Base-by-base conservation (phyloP, 92 coral and sea anemone species). In the Desmophyllum pertusum region DNA sequence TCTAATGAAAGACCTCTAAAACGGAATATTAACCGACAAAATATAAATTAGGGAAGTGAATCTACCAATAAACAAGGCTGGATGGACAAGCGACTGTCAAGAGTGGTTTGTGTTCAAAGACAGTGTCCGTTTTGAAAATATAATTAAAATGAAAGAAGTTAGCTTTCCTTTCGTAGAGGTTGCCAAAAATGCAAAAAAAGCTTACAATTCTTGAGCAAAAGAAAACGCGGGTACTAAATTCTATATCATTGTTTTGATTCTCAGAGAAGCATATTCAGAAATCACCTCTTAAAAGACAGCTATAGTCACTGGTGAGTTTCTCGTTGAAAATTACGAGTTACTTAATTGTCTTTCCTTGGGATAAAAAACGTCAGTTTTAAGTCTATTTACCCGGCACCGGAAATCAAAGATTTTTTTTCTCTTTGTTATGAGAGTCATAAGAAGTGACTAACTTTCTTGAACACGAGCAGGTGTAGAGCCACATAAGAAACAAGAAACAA, bases 361-460 rank as follows among this genome's bases (percentile, higher is more conserved):
- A 57, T 52, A 17, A 80, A 50, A 67, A 72, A 72, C 50, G 79
- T 82, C 86, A 71, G 53, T 72, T 72, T 55, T 71, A 53, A 39
- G 79, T 72, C 72, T 82, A 82, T 82, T 82, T 82, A 48, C 57
- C 13, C 57, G 17, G 59, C 86, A 82, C 79, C 86, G 86, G 86
- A 82, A 71, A 70, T 71, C 36, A 30, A 69, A 80, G 67, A 82
- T 43, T 59, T 71, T 59, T 50, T 53, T 51, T 19, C 36, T 70
- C 68, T 40, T 36, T 42, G 53, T 25, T 39, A 81, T 39, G 37
- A 82, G n/a, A n/a, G n/a, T n/a, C n/a, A n/a, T n/a, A n/a, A 82
- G 59, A 33, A 33, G 73, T 82, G 39, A 39, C 78, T 41, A 40
- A 36, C 53, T 27, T 82, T 61, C 31, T 11, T 33, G 55, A 29